Evolutionary conservation across 2,797 vertebrate genomes (phyloP).

Genomic region (Myotis findleyi): DNA sequence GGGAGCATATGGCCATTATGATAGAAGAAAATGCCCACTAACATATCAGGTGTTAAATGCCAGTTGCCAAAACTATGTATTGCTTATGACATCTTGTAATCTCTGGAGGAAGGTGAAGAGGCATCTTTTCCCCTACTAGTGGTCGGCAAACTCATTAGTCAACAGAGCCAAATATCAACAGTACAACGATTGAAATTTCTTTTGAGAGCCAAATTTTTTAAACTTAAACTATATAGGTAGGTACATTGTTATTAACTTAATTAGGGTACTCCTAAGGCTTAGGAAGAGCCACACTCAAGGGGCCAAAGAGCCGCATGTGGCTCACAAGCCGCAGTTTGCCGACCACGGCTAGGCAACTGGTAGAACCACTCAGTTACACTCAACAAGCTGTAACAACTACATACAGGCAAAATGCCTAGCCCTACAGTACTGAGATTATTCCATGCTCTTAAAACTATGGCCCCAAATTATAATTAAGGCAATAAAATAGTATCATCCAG

Average conservation of each 20-base stretch:
- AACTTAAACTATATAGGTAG: too few species aligned
- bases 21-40: slow-evolving; percentile 58
- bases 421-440: neutral
- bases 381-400: neutral
- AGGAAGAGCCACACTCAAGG: too few species aligned
- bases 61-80: slow-evolving; percentile 71
- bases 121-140: neutral
- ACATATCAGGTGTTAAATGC: slow-evolving; percentile 69
- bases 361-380: neutral
- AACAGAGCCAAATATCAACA: too few species aligned
- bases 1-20: slow-evolving; percentile 69
- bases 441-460: neutral
- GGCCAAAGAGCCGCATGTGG: too few species aligned
- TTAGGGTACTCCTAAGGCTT: too few species aligned
- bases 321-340: too few species aligned
- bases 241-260: too few species aligned
- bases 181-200: too few species aligned
- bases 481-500: neutral
- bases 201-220: too few species aligned
- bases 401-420: neutral
- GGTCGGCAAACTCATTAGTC: too few species aligned
- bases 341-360: neutral
- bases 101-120: neutral
- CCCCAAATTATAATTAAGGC: neutral
- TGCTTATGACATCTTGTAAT: slow-evolving; percentile 46